Base-by-base conservation (phyloP, 2,113 vertebrate species). In the Siphamia tubifer region DNA sequence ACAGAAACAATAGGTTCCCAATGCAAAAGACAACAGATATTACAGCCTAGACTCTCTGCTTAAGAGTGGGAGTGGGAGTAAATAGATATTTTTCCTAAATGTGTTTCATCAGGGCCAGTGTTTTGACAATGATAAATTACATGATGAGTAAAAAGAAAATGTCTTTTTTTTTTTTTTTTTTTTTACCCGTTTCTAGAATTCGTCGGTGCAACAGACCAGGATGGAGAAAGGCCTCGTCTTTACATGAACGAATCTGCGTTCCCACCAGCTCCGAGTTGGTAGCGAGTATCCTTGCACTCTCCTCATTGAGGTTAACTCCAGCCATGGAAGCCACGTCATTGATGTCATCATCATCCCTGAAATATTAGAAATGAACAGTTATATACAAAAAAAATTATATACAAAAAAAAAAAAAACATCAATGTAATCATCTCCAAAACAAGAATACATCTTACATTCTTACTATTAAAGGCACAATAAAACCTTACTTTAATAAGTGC, bases 311-410 rank as follows among this genome's bases (percentile, higher is more conserved):
- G 78, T 96, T 96, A 57, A 96, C 92, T 0, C 95, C 94, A 19
- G 94, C 94, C 94, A 96, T 94, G 56, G 94, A 95, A 8, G 93
- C 91, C 81, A 96, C 94, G 10, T 96, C 94, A 20, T 94, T 96
- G 79, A 96, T 94, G 89, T 96, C 95, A 7, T 96, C 94, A 12
- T 94, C 93, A 12, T 96, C 94, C 86, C 94, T 96, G 71, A 2
- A 84, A 72, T 1, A 48, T 5, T 32, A 58, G 5, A 60, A 5
- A 64, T 15, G 43, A 8, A 15, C 43, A 24, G 54, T 54, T 7
- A 66, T 25, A 8, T 39, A n/a, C n/a, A 48, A 68, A 58, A 1
- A 12, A 15, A 15, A 2, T 30, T 5, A 25, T 11, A 9, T 10
- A 17, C 16, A 28, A 36, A 38, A 32, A 21, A 1, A 16, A 60